Conservation (phyloP, 2,797 vertebrate species). For the Craterocephalus amniculus region DNA sequence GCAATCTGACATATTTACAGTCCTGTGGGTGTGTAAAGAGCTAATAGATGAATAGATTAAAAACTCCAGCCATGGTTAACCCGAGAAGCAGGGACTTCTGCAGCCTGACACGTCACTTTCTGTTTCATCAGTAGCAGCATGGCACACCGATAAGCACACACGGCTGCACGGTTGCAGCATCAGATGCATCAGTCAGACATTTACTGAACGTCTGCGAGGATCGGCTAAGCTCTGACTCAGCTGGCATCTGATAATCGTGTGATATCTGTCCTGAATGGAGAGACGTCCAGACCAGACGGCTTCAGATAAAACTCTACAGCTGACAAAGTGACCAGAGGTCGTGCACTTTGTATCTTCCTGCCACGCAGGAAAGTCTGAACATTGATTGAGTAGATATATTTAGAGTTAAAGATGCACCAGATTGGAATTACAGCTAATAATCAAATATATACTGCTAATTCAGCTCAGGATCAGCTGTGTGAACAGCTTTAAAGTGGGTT, state of each 20-base stretch:
- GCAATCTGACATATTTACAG: neutral
- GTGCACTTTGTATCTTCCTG: no score
- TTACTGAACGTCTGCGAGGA: constrained; percentile 7
- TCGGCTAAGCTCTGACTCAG: constrained; percentile 19
- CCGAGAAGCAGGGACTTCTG: neutral
- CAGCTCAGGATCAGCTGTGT: no score
- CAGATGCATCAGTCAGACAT: neutral
- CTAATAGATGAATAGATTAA: neutral
- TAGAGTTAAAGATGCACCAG: no score
- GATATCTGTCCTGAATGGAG: no score
- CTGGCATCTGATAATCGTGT: neutral
- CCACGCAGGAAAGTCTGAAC: no score
- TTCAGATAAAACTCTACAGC: neutral
- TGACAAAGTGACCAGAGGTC: no score
- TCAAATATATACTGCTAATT: no score
- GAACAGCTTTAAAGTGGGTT: no score
- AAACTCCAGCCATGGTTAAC: neutral
- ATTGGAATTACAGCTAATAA: no score
- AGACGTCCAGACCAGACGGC: neutral
- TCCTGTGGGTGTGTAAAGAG: neutral
- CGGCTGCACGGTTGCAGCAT: no score
- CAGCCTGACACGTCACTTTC: no score
- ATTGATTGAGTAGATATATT: no score
- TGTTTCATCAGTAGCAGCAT: neutral
- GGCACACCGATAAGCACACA: neutral